Evolutionary conservation across 2,888 invertebrate species (phyloP), one percentile per base, ranked within the genome.

Genomic region (Drosophila parthenogenetica): DNA sequence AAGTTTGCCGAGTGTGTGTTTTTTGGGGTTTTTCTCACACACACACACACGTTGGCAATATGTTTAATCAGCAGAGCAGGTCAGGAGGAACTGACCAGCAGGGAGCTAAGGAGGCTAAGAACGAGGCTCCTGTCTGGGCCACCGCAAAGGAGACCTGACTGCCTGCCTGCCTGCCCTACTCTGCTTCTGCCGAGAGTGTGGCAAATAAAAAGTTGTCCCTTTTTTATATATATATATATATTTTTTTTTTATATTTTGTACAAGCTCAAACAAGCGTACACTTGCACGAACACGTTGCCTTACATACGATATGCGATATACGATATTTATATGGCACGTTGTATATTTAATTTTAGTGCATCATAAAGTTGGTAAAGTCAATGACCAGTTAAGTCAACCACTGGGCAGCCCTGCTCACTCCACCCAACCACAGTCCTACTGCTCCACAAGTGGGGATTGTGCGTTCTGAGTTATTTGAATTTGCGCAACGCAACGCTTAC

Each of bases 341-440:
- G 71, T 67, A 73, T 77, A 65, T 72, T 77, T 83, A 75, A 83
- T 88, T 83, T 80, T 82, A 83, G 83, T 88, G 87, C 87, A 71
- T 73, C 77, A 73, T 80, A 85, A 87, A 87, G 85, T 87, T 89
- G 77, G 61, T 37, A 67, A 81, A 89, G 85, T 85, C 85, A 85
- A 89, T 80, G 85, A 87, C 87, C 85, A 89, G 87, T 87, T 89
- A 84, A 85, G 82, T 82, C 82, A 87, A 77, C 88, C 81, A 64
- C 42, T 42, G 63, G 54, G 63, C 63, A 14, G 35, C 16, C 32
- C 14, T 5, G 17, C 29, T 2, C 29, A 29, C 29, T 14, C 35
- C 19, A 5, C 45, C 22, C 25, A 25, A 2, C 25, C 25, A 25
- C 25, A 5, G 25, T 3, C 8, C 29, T 5, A 29, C 8, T 8